phyloP scores from a whole-genome alignment of 1,140 invertebrate species.

The Trichonephila inaurata region DNA sequence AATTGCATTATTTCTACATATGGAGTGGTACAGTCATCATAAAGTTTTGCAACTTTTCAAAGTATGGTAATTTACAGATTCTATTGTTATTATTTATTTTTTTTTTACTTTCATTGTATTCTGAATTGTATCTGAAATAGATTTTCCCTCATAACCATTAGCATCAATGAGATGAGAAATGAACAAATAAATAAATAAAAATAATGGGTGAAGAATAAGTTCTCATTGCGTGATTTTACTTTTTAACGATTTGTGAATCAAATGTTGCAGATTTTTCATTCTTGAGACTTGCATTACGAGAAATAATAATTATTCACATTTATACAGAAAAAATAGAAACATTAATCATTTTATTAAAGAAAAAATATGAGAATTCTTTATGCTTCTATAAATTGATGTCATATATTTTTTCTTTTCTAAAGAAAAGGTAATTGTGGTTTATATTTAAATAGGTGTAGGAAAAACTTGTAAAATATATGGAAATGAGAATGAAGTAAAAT shows the following conservation, averaged over 20 bases:
- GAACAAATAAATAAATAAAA: neutral
- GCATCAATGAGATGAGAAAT: neutral
- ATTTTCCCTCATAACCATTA: neutral
- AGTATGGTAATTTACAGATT: neutral
- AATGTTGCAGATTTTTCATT: neutral
- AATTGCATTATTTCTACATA: neutral
- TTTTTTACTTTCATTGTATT: neutral
- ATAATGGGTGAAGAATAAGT: neutral
- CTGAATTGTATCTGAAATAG: neutral
- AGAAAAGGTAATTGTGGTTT: no score
- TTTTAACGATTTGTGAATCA: neutral
- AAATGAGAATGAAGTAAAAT: no score
- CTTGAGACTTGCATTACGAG: neutral
- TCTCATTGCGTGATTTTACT: neutral
- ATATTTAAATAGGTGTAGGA: no score
- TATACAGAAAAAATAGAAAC: no score
- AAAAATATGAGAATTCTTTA: no score
- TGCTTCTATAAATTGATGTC: no score
- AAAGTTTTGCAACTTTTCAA: constrained; percentile 26
- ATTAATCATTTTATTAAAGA: no score
- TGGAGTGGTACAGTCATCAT: neutral
- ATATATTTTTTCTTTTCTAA: no score
- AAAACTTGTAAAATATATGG: no score
- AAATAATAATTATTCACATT: neutral
- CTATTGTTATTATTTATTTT: neutral